Evolutionary conservation across 2,888 invertebrate genomes (phyloP).

Genomic region (Liopterus haemorrhoidalis): DNA sequence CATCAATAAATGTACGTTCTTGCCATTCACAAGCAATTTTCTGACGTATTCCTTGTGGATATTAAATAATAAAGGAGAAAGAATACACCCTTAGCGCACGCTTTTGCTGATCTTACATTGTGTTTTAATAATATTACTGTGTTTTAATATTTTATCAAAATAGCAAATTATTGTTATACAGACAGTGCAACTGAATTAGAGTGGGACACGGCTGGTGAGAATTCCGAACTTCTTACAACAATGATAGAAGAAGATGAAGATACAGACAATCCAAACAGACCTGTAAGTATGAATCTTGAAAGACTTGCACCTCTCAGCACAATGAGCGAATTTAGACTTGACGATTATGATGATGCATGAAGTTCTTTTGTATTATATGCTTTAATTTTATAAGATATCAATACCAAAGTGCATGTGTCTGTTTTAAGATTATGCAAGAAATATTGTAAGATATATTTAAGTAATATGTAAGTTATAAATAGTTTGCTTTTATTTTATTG

Average conservation of each 20-base stretch:
- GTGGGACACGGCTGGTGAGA: slow-evolving; percentile 53
- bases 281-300: slow-evolving; percentile 47
- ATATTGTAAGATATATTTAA: no score
- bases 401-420: no score
- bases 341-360: slow-evolving; percentile 19
- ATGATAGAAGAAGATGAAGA: slow-evolving; percentile 44
- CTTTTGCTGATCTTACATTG: no score
- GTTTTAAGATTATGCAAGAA: no score
- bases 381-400: no score
- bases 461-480: no score
- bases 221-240: slow-evolving; percentile 41
- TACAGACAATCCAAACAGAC: slow-evolving; percentile 33
- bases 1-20: no score
- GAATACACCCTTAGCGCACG: no score
- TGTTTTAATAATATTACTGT: no score
- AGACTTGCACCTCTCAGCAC: slow-evolving; percentile 50
- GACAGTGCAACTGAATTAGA: slow-evolving; percentile 51
- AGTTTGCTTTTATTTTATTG: no score
- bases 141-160: not conserved
- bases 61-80: not conserved
- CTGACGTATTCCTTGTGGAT: not conserved
- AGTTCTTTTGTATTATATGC: no score
- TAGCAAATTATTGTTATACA: slow-evolving; percentile 32
- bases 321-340: slow-evolving; percentile 49
- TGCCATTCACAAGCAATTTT: slow-evolving; percentile 5